Evolutionary conservation across 2,888 invertebrate species (phyloP).

Genomic region (Megamerina dolium): DNA sequence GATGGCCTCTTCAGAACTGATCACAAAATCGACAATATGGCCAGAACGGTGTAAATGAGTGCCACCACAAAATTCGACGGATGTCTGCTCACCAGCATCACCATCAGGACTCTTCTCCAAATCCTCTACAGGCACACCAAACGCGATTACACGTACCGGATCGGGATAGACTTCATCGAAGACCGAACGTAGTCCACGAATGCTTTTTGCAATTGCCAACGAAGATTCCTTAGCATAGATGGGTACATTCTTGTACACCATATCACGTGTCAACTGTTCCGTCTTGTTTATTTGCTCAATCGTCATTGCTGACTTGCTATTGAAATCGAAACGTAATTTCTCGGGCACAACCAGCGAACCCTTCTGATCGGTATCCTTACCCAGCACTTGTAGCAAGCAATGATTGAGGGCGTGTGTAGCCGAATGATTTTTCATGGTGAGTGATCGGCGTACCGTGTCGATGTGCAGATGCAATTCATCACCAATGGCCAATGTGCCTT

Average conservation of each 20-base stretch:
- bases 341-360: slow-evolving; percentile 98
- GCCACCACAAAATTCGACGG: slow-evolving; percentile 99
- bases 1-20: slow-evolving; percentile 96
- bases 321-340: slow-evolving; percentile 94
- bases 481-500: slow-evolving; percentile 76
- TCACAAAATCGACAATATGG: slow-evolving; percentile 92
- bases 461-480: slow-evolving; percentile 77
- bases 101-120: slow-evolving; percentile 81
- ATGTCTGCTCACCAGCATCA: slow-evolving; percentile 72
- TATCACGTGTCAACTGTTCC: slow-evolving; percentile 71
- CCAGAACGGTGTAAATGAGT: slow-evolving; percentile 89
- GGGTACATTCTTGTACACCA: slow-evolving; percentile 68
- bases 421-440: slow-evolving; percentile 98
- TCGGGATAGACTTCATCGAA: slow-evolving; percentile 99
- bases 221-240: slow-evolving; percentile 86
- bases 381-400: slow-evolving; percentile 82
- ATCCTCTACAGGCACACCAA: slow-evolving; percentile 87
- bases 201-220: slow-evolving; percentile 80
- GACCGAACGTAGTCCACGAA: slow-evolving; percentile 90
- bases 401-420: slow-evolving; percentile 97
- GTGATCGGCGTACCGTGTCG: slow-evolving; percentile 75
- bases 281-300: slow-evolving; percentile 78
- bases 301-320: slow-evolving; percentile 88
- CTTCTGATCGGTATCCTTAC: slow-evolving; percentile 87
- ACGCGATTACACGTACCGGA: slow-evolving; percentile 87